Base-by-base conservation (phyloP, 1,140 invertebrate genomes). In the Hyphantria cunea region DNA sequence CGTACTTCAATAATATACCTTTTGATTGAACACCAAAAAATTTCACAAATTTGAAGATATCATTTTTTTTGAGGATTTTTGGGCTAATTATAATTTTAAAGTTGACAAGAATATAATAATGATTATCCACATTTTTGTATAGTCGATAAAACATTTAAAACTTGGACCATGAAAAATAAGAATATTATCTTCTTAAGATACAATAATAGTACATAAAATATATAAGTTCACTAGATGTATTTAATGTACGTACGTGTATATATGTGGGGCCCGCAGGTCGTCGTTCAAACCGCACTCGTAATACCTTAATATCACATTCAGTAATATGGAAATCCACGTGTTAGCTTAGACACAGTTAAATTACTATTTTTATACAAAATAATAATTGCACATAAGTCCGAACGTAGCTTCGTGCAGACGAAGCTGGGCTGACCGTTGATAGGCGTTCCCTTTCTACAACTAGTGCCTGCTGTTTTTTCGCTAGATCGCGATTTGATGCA, bases 131-230 rank as follows among this genome's bases (percentile, higher is more conserved):
- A 86, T 86, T 87, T 88, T 89, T 90, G 86, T 90, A 90, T 87
- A 90, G 87, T 90, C 86, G 87, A 89, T 90, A 90, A 90, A 89
- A 90, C 87, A 90, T 90, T 89, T 90, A 89, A 90, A 90, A 90
- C 80, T 90, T 90, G 87, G 87, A 90, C 87, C 87, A 87, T 90
- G 87, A 90, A 90, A 90, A 90, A 90, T 90, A 90, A 89, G 84
- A 84, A 90, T 87, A 87, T 89, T 51, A 90, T 90, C 75, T 89
- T 87, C 87, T 90, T 90, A 90, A 85, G 83, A 87, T 90, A 90
- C 80, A 83, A 85, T 90, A 88, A 90, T 90, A 85, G 79, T 90
- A 90, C 84, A 90, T 90, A 90, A 90, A 90, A 90, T 90, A 90
- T 90, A 90, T 88, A 90, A 84, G 87, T 89, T 90, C 76, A 85